Evolutionary conservation across 2,888 invertebrate species (phyloP).

Genomic region (Atethmia centrago): DNA sequence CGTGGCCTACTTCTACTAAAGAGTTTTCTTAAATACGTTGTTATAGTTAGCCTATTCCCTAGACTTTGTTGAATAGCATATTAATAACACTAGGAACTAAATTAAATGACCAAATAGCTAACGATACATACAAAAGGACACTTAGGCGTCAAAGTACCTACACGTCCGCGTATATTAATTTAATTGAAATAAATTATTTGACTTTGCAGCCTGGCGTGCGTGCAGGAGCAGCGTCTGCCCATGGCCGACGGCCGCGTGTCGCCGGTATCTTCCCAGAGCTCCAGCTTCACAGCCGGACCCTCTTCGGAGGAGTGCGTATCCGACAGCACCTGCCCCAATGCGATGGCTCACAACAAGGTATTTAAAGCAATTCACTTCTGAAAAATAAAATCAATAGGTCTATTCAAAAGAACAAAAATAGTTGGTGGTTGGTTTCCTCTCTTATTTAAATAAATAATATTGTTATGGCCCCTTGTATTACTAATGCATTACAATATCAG

Average conservation of each 20-base stretch:
- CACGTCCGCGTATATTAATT: no score
- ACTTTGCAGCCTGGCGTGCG: constrained; percentile 94
- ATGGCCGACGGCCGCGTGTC: constrained; percentile 91
- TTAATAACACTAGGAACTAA: no score
- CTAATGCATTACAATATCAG: constrained; percentile 34
- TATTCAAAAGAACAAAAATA: constrained; percentile 16
- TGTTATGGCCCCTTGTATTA: constrained; percentile 21
- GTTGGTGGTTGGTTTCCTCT: constrained; percentile 18
- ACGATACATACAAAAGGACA: background rate
- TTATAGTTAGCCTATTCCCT: no score
- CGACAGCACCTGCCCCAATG: constrained; percentile 87
- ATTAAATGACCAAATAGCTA: no score
- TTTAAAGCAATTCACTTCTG: constrained; percentile 43
- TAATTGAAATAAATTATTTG: background rate
- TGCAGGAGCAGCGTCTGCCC: constrained; percentile 97
- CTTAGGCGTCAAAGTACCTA: background rate
- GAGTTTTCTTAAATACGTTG: no score
- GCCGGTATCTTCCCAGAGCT: constrained; percentile 89
- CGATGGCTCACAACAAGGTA: constrained; percentile 93
- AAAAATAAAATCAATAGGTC: constrained; percentile 8
- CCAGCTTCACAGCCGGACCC: constrained; percentile 83
- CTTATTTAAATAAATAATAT: constrained; percentile 9
- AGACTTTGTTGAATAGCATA: no score
- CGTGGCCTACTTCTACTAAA: no score
- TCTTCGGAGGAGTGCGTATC: constrained; percentile 88